Conservation (phyloP, 2,113 vertebrate species). For the Suricata suricatta region DNA sequence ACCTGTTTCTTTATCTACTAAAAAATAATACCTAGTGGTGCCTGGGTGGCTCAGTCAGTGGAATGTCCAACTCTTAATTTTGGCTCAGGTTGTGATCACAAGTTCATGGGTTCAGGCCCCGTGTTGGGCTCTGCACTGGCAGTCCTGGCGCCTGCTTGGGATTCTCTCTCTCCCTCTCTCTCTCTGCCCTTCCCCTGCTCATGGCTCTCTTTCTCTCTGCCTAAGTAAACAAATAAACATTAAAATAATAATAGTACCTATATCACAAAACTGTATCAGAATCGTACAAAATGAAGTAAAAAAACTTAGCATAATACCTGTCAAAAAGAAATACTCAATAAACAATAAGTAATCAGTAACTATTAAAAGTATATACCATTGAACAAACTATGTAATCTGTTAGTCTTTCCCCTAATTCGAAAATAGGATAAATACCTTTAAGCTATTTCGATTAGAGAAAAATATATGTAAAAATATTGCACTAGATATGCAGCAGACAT, state of each 20-base stretch:
- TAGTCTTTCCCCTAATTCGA: background rate
- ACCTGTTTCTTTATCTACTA: background rate
- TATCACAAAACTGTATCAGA: background rate
- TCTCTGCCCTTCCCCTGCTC: no score
- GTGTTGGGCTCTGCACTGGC: no score
- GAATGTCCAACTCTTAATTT: no score
- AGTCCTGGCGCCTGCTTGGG: no score
- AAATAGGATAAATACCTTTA: background rate
- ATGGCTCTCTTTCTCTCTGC: no score
- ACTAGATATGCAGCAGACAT: background rate
- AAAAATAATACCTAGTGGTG: background rate
- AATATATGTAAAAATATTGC: background rate
- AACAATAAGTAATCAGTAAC: background rate
- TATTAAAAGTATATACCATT: background rate
- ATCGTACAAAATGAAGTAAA: background rate
- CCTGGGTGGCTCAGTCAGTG: no score
- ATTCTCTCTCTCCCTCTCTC: no score
- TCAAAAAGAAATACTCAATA: background rate
- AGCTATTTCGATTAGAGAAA: slow-evolving; percentile 2
- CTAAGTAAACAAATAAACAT: no score
- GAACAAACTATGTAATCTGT: slow-evolving; percentile 5
- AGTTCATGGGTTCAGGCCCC: no score
- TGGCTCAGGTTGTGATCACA: no score
- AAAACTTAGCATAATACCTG: background rate
- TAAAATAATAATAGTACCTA: background rate